These are phyloP conservation scores for Alviniconcha strummeri DNA, from an alignment of 2,888 invertebrate species.

Conservation along the genomic window DNA sequence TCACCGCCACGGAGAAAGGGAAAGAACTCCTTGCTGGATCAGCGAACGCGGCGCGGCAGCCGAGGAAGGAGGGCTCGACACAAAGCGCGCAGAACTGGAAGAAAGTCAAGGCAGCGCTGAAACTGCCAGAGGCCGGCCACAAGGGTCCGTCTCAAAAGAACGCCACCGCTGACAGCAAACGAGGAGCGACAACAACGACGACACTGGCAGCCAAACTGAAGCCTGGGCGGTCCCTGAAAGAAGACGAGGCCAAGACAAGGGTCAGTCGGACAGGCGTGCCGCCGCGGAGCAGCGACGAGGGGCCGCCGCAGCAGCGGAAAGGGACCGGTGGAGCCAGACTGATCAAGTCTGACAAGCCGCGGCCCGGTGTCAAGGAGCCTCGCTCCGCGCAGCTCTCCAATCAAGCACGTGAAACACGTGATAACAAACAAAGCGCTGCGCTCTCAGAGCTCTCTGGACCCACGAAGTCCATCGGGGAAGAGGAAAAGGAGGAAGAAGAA, in stretches of 20 bases:
- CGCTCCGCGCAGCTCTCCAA: not conserved
- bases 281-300: not conserved
- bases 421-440: not conserved
- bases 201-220: not conserved
- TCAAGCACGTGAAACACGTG: conserved; percentile 15
- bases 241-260: not conserved
- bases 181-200: not conserved
- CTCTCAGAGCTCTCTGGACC: not conserved
- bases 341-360: not conserved
- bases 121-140: too few relatives aligned
- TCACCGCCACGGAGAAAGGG: conserved; percentile 3
- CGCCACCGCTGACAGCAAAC: not conserved
- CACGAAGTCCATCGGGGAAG: too few relatives aligned
- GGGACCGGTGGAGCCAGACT: not conserved
- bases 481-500: too few relatives aligned
- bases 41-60: not conserved
- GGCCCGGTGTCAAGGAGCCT: conserved; percentile 1
- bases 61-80: conserved; percentile 11
- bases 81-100: not conserved
- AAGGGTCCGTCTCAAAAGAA: conserved; percentile 20
- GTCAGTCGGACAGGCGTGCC: not conserved
- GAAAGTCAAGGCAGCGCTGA: not conserved
- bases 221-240: not conserved
- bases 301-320: not conserved
- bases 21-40: not conserved